Evolutionary conservation across 1,140 invertebrate genomes (phyloP), one percentile per base, ranked within the genome.

Genomic region (Tribolium madens): DNA sequence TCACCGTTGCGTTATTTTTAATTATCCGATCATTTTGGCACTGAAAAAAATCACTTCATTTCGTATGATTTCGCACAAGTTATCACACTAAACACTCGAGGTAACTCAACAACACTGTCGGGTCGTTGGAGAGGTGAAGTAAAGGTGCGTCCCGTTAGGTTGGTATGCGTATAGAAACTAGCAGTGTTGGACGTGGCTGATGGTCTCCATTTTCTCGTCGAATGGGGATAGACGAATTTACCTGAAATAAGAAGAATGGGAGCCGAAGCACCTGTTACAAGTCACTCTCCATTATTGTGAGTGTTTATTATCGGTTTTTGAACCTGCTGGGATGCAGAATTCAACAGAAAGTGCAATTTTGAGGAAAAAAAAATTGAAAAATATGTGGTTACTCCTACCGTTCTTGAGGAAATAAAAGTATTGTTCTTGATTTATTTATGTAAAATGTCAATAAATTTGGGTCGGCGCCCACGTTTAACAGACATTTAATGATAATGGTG

Each of bases 61-160:
- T 64, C 31, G 21, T 13, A 12, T 15, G 17, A 18, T 57, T 64
- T 64, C 31, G 57, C 57, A 64, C 57, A 33, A 64, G 57, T 64
- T 64, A 64, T 64, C 57, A 64, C 78, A 53, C 46, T 76, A 42
- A 53, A 75, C 53, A 64, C 57, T 64, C 50, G 46, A 80, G 77
- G 75, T 78, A 73, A 79, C 77, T 70, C 48, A 76, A 26, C 75
- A 75, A 52, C 64, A 78, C 77, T 81, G 77, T 76, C 60, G 60
- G 76, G 73, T 76, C 68, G 76, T 69, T 71, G 69, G 79, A 76
- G 72, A 81, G 81, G 81, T 81, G 81, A 81, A 78, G 78, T 81
- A 79, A 73, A 82, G 81, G 81, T 82, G 81, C 81, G 81, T 82
- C 81, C 81, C 81, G 81, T 82, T 82, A 82, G 78, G 74, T 79